These are phyloP conservation scores for Maniola jurtina DNA, from an alignment of 1,140 invertebrate genomes.

Conservation along the genomic window DNA sequence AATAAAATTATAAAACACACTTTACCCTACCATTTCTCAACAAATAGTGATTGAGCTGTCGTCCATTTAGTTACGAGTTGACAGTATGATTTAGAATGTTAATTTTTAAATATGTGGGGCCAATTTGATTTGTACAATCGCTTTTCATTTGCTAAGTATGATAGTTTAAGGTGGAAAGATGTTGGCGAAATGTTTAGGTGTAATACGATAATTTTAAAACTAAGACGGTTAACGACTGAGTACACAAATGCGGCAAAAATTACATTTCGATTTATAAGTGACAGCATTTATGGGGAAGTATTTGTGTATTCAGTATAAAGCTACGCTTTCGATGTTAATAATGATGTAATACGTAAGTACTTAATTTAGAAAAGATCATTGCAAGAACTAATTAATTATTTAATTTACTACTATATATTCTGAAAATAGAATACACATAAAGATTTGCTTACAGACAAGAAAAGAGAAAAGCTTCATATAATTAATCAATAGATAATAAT, in stretches of 20 bases:
- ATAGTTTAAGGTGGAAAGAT: constrained; percentile 17
- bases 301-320: constrained; percentile 24
- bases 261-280: constrained; percentile 3
- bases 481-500: constrained; percentile 4
- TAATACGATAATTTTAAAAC: constrained; percentile 16
- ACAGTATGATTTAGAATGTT: constrained; percentile 17
- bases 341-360: constrained; percentile 24
- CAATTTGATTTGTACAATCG: constrained; percentile 37
- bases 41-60: constrained; percentile 25
- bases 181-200: constrained; percentile 10
- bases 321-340: constrained; percentile 28
- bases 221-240: constrained; percentile 18
- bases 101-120: constrained; percentile 34
- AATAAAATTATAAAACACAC: not conserved
- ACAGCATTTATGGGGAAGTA: constrained; percentile 1
- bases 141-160: constrained; percentile 18
- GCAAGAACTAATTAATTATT: constrained; percentile 12
- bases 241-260: constrained; percentile 22
- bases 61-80: constrained; percentile 32
- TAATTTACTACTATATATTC: not conserved
- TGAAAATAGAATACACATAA: not conserved
- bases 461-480: constrained; percentile 1
- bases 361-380: not conserved
- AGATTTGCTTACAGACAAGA: not conserved
- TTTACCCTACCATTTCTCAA: constrained; percentile 11